phyloP scores from a whole-genome alignment of 1,140 invertebrate species.

The Protaetia brevitarsis region DNA sequence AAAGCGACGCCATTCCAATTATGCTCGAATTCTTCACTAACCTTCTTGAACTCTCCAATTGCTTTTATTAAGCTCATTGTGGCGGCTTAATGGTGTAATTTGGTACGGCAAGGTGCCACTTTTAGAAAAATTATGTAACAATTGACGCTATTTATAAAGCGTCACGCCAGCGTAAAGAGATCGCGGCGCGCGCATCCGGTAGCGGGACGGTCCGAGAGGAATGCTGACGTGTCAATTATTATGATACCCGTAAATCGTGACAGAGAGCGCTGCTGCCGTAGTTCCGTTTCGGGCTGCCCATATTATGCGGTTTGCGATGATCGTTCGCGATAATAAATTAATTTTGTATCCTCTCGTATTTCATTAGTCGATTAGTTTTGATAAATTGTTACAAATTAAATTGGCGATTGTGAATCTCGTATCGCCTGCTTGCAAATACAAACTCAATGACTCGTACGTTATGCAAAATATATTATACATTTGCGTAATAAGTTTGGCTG shows the following conservation, averaged over 20 bases:
- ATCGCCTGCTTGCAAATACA: too few relatives aligned
- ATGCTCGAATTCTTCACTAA: constrained; percentile 31
- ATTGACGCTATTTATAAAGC: constrained; percentile 17
- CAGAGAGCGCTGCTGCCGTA: too few relatives aligned
- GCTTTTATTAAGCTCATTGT: constrained; percentile 34
- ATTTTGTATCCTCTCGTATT: neutral
- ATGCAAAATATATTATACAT: too few relatives aligned
- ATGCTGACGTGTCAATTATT: constrained; percentile 10
- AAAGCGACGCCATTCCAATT: constrained; percentile 33
- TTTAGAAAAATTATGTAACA: constrained; percentile 28
- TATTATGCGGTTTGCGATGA: neutral
- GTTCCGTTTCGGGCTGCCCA: too few relatives aligned
- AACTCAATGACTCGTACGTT: too few relatives aligned
- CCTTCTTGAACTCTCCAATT: constrained; percentile 35
- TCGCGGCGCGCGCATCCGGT: neutral
- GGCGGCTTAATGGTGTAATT: constrained; percentile 31
- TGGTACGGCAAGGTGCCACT: constrained; percentile 27
- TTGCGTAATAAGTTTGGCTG: too few relatives aligned
- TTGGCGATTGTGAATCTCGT: too few relatives aligned
- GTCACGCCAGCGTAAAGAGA: neutral
- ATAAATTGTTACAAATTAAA: too few relatives aligned
- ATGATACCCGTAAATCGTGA: too few relatives aligned
- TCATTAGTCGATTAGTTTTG: too few relatives aligned
- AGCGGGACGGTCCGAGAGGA: neutral
- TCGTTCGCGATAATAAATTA: neutral